These are phyloP conservation scores for Hermaeophaga mercurialis DNA, from an alignment of 2,888 invertebrate genomes.

Conservation along the genomic window DNA sequence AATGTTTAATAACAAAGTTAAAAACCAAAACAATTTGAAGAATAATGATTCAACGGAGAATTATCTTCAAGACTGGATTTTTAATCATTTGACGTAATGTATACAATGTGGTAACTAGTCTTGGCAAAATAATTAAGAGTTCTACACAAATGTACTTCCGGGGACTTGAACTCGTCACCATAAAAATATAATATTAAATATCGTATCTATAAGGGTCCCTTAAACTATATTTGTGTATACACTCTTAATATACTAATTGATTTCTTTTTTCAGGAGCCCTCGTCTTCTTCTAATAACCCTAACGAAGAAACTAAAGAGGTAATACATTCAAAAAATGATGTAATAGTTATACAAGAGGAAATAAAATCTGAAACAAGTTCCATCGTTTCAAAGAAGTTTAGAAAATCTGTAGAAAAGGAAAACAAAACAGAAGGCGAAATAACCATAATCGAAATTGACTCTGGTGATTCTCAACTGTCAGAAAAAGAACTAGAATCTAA, in stretches of 20 bases:
- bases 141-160: slow-evolving; percentile 44
- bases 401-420: slow-evolving; percentile 4
- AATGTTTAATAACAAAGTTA: too few species aligned
- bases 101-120: slow-evolving; percentile 14
- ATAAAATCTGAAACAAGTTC: slow-evolving; percentile 3
- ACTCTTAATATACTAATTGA: slow-evolving; percentile 44
- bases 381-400: too few species aligned
- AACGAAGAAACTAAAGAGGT: slow-evolving; percentile 14
- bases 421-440: background rate
- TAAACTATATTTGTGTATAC: slow-evolving; percentile 47
- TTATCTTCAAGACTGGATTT: background rate
- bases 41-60: background rate
- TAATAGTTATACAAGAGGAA: slow-evolving; percentile 39
- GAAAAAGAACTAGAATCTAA: slow-evolving; percentile 4
- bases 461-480: slow-evolving; percentile 6
- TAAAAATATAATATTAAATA: slow-evolving; percentile 7
- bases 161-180: slow-evolving; percentile 27
- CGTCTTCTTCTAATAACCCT: background rate
- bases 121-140: slow-evolving; percentile 43
- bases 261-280: slow-evolving; percentile 44
- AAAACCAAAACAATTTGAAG: too few species aligned
- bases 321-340: slow-evolving; percentile 15
- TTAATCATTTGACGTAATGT: slow-evolving; percentile 20
- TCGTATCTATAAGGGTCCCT: slow-evolving; percentile 30
- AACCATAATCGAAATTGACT: slow-evolving; percentile 16